Conservation (phyloP, 2,113 vertebrate genomes). For the Hypocryptadius cinnamomeus region DNA sequence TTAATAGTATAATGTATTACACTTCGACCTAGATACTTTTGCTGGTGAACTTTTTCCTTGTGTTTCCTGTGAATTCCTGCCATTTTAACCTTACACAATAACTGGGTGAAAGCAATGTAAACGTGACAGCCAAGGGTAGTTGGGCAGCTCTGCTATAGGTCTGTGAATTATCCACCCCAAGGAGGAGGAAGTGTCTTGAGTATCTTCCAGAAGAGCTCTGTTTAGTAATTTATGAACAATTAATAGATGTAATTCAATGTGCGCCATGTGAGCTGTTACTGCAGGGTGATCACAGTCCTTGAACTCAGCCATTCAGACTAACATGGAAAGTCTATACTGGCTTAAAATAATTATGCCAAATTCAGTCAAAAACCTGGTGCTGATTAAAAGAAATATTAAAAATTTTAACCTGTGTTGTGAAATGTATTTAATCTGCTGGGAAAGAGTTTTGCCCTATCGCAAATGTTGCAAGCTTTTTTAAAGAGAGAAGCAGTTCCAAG, state of each 20-base stretch:
- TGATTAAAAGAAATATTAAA: neutral
- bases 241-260: neutral
- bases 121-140: neutral
- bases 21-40: neutral
- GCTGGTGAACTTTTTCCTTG: neutral
- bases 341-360: neutral
- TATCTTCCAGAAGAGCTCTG: neutral
- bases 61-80: neutral
- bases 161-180: neutral
- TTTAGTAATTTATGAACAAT: neutral
- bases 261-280: neutral
- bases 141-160: neutral
- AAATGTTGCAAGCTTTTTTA: neutral
- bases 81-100: neutral
- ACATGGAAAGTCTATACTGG: fast-evolving
- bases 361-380: neutral
- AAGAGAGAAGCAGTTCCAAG: neutral
- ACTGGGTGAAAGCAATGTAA: neutral
- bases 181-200: neutral
- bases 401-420: neutral
- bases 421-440: neutral
- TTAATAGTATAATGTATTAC: neutral
- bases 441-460: neutral
- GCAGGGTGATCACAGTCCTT: neutral
- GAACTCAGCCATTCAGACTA: neutral